These are phyloP conservation scores for Caenorhabditis sp. DNA, from an alignment of 2,888 invertebrate species.

Conservation along the genomic window DNA sequence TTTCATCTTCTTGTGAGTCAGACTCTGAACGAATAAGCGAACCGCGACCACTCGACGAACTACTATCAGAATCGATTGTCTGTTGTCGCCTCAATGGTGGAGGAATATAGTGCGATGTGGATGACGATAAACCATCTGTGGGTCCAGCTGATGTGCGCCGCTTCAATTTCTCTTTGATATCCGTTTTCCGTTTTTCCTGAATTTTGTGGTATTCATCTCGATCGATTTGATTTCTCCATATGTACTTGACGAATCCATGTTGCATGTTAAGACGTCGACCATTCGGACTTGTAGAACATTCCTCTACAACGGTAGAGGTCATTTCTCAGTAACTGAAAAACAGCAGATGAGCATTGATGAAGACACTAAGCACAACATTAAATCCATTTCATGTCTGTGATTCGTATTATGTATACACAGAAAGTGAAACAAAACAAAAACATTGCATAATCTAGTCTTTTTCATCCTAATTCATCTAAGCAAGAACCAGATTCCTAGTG, in stretches of 20 bases:
- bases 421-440: background rate
- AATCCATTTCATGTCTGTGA: background rate
- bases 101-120: background rate
- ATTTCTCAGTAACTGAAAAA: conserved; percentile 1
- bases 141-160: background rate
- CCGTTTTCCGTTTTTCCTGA: conserved; percentile 40
- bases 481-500: background rate
- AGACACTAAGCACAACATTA: background rate
- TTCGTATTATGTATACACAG: background rate
- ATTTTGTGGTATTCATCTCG: conserved; percentile 55
- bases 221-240: conserved; percentile 57
- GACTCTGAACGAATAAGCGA: background rate
- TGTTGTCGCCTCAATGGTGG: background rate
- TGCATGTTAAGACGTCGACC: conserved; percentile 47
- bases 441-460: background rate
- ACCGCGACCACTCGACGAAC: background rate
- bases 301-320: conserved; percentile 14
- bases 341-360: background rate
- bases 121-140: background rate
- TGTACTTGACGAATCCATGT: conserved; percentile 57
- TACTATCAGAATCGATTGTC: background rate
- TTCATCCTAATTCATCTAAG: background rate
- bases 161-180: conserved; percentile 3
- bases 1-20: background rate
- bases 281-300: background rate